Base-by-base conservation (phyloP, 2,797 vertebrate genomes). In the Moxostoma hubbsi region DNA sequence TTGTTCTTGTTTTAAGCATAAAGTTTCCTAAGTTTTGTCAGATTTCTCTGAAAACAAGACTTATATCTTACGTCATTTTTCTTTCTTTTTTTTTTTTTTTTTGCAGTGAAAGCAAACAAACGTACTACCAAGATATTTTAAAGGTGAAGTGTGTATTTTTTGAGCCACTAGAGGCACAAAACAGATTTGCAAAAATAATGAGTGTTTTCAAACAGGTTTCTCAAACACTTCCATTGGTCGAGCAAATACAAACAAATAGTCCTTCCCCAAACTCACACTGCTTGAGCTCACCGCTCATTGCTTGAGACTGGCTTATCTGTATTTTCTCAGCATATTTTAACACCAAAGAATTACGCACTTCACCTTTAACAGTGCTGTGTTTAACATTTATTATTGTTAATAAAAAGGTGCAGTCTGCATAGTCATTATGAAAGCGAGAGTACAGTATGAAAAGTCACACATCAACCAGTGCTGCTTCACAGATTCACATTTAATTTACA, bases 401-500 rank as follows among this genome's bases (percentile, higher is more conserved):
- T 62, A 11, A 62, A 45, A 1, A 13, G 36, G 7, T 24, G 59
- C 16, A 13, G 18, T 49, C n/a, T 16, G 36, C 73, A 18, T 67
- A 6, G 9, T 66, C 9, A 70, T 49, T 18, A 18, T 58, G 50
- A 79, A 64, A 62, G 59, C 13, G 4, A 45, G 12, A 83, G 50
- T 71, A 64, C 73, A 55, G 24, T 43, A 62, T 36, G 18, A 67
- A 68, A 77, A 49, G 74, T 57, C 73, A 73, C 49, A 54, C 62
- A 65, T 49, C 15, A 81, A 66, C 12, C 51, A 66, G 18, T 93
- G 92, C 91, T 92, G 96, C 93, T 97, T 94, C 96, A 94, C 94
- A 85, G 96, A 93, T 92, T 84, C 89, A 98, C 96, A 96, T 95
- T 99, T 99, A 98, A 98, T 97, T 98, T 90, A 96, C 75, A 81